Evolutionary conservation across 2,888 invertebrate species (phyloP).

Genomic region (Merodon equestris): DNA sequence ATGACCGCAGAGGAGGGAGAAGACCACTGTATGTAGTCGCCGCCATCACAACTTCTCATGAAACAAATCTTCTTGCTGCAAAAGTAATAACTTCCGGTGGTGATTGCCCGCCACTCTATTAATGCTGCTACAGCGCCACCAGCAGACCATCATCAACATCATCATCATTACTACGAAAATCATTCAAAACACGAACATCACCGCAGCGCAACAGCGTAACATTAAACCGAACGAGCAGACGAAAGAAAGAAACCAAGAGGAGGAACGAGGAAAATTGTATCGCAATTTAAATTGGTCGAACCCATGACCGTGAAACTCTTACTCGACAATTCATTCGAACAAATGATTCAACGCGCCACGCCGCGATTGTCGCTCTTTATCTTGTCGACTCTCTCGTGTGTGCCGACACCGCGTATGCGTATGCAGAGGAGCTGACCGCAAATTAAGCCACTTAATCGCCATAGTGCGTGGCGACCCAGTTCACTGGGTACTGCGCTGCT

Average conservation of each 20-base stretch:
- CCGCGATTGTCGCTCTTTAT: conserved; percentile 3
- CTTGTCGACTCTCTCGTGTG: background rate
- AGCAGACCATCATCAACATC: conserved; percentile 34
- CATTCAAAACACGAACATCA: conserved; percentile 52
- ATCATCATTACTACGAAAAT: conserved; percentile 38
- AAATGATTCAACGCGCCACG: conserved; percentile 47
- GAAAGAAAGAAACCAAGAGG: too few species aligned
- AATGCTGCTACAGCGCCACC: conserved; percentile 54
- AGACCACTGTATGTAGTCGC: background rate
- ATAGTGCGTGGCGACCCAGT: conserved; percentile 49
- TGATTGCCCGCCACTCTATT: conserved; percentile 56
- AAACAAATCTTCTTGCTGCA: conserved; percentile 15
- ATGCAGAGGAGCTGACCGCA: conserved; percentile 59
- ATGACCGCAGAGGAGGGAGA: conserved; percentile 1
- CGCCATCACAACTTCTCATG: conserved; percentile 22
- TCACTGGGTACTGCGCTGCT: conserved; percentile 21
- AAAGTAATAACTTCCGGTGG: conserved; percentile 62
- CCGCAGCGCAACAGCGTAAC: background rate
- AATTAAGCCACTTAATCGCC: conserved; percentile 66
- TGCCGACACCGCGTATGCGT: conserved; percentile 9
- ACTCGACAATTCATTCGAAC: conserved; percentile 49
- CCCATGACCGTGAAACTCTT: conserved; percentile 63
- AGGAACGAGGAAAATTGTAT: conserved; percentile 24
- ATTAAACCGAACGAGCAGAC: conserved; percentile 13
- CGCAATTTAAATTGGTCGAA: conserved; percentile 46